Evolutionary conservation across 2,888 invertebrate genomes (phyloP), one percentile per base, ranked within the genome.

Genomic region (Thumatha senex): DNA sequence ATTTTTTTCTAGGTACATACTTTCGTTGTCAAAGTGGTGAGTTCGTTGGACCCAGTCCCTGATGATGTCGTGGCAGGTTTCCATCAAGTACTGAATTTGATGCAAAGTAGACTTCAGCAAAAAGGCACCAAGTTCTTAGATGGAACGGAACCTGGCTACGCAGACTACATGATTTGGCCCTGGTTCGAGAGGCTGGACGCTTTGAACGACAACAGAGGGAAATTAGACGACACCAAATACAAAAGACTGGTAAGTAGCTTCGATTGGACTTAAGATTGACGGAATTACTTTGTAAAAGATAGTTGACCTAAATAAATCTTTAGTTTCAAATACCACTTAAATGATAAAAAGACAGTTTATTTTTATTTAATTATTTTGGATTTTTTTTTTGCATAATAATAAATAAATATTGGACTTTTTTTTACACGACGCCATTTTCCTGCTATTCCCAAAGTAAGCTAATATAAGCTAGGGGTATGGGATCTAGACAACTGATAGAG

Each of bases 151-250:
- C 96, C 96, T 0, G 96, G 96, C n/a, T 96, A 94, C 92, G 84
- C 94, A 14, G 96, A 96, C 74, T 95, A 95, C 66, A 96, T 96
- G 95, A 95, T 96, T 63, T 96, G 96, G 96, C 96, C 96, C 0
- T 96, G 96, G 96, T 94, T 95, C 66, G 96, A 96, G 80, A 88
- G 95, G 64, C 74, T 94, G 0, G 90, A 93, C 5, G 39, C 46
- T 0, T 78, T 88, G 57, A 76, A 93, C 0, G 89, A 92, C 29
- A 91, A 91, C 10, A 85, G 86, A 38, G 82, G 89, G 52, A 72
- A 82, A 48, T 85, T 95, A 61, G 93, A 93, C 41, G 80, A 81
- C 7, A 84, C 92, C 7, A 92, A 92, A 72, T 94, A 93, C 56
- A 87, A 88, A 14, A 15, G 72, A 31, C 57, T 88, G 75, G 88